Percentiles rank a stretch among this genome's conserved stretches.
Conservation (phyloP, 1,140 invertebrate genomes). For the Tyrophagus putrescentiae region DNA sequence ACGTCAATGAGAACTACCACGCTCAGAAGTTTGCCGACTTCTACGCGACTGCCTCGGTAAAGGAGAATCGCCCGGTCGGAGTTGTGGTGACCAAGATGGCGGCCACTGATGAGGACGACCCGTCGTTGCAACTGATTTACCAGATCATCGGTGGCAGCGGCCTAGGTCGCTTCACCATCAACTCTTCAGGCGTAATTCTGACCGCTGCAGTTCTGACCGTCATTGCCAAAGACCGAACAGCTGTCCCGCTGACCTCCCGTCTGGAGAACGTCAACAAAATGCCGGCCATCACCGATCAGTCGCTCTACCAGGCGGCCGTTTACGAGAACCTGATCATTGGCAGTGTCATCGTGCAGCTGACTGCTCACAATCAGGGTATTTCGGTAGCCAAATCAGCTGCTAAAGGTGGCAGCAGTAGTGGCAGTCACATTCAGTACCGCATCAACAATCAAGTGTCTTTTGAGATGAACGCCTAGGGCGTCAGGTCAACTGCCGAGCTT, state of each 20-base stretch:
- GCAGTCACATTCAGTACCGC: slow-evolving; percentile 86
- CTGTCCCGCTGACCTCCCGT: slow-evolving; percentile 64
- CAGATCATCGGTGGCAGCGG: slow-evolving; percentile 74
- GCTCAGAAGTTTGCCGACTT: slow-evolving; percentile 69
- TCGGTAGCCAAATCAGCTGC: slow-evolving; percentile 31
- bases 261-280: slow-evolving; percentile 83
- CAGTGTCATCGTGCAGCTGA: slow-evolving; percentile 54
- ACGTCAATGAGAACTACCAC: slow-evolving; percentile 37
- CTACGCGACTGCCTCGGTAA: slow-evolving; percentile 43
- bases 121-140: slow-evolving; percentile 64
- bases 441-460: slow-evolving; percentile 38
- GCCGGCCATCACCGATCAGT: slow-evolving; percentile 63
- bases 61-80: slow-evolving; percentile 56
- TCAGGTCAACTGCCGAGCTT: slow-evolving; percentile 53
- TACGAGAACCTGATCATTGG: slow-evolving; percentile 63
- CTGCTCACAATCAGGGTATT: slow-evolving; percentile 46
- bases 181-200: slow-evolving; percentile 70
- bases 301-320: slow-evolving; percentile 67
- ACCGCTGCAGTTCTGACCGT: slow-evolving; percentile 68
- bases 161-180: slow-evolving; percentile 74
- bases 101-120: slow-evolving; percentile 58
- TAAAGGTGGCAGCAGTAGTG: slow-evolving; percentile 33
- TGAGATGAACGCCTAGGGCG: slow-evolving; percentile 35
- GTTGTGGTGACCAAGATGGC: slow-evolving; percentile 56
- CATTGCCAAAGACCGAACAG: slow-evolving; percentile 71